Conservation (phyloP, 2,797 vertebrate species). For the Varecia variegata region DNA sequence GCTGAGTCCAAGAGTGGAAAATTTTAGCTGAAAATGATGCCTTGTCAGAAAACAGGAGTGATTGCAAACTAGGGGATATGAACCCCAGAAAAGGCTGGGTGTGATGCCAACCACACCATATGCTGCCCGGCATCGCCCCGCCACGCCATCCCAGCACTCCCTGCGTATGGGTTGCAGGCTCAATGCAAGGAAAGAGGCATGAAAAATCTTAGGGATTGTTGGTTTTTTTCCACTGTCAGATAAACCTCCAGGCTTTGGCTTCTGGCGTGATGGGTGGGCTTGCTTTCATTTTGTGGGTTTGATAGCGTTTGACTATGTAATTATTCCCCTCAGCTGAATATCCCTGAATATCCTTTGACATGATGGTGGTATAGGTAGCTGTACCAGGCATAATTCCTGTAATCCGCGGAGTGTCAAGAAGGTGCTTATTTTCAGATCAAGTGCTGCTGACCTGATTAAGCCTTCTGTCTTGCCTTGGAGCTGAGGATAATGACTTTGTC, state of each 20-base stretch:
- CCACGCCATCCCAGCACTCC: neutral
- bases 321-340: conserved; percentile 51
- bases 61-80: neutral
- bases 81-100: neutral
- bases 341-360: neutral
- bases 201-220: neutral
- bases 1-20: conserved; percentile 73
- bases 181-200: neutral
- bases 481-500: conserved; percentile 48
- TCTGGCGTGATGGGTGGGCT: conserved; percentile 48
- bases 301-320: conserved; percentile 45
- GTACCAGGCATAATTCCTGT: conserved; percentile 55
- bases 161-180: neutral
- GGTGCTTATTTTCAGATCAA: conserved; percentile 72
- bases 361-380: conserved; percentile 45
- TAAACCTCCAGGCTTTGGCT: conserved; percentile 32
- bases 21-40: conserved; percentile 67
- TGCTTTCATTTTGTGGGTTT: conserved; percentile 47
- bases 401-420: conserved; percentile 49
- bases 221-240: conserved; percentile 27
- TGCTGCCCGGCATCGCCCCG: neutral
- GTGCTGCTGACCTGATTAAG: conserved; percentile 58
- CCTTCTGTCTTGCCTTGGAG: conserved; percentile 41
- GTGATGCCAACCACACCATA: neutral
- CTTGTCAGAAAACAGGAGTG: conserved; percentile 47